Evolutionary conservation across 2,113 vertebrate species (phyloP), one percentile per base, ranked within the genome.

Genomic region (Grammomys dolichurus): DNA sequence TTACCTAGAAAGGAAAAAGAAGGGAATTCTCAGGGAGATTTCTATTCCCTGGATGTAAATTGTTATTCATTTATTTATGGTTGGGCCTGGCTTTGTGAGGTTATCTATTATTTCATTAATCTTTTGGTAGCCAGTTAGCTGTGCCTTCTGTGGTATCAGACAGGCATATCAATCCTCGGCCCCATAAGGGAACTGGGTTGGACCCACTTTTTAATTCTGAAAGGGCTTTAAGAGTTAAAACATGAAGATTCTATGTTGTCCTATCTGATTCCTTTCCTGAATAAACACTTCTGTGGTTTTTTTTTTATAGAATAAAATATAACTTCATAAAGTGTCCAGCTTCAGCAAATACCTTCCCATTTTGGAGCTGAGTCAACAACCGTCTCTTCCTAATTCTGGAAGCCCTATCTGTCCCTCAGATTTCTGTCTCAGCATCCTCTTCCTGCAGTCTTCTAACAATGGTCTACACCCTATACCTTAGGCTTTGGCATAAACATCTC

Each of bases 291-390:
- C 11, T 43, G 9, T 40, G 2, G 36, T 69, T 89, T 89, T 46
- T 87, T 63, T 78, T 82, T 82, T 36, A 87, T 54, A 19, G 5
- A 93, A 78, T 80, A 88, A 94, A 95, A 87, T 56, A 31, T n/a
- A 91, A 20, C 9, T 76, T 54, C 8, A 51, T 67, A 46, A 31
- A 36, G 3, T 69, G 7, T 46, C 33, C 28, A 51, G 43, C 9
- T 82, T n/a, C 22, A 76, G 11, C 40, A 40, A 63, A 24, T 65
- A 16, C 28, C 9, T 82, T n/a, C 28, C 81, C 16, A 28, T 4
- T 12, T 54, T 43, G 63, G 75, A 86, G 65, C 43, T 16, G 1
- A 40, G 26, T 31, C 58, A 26, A 7, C n/a, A 28, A 40, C 11
- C 77, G 51, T 24, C 43, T 36, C 60, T 69, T 65, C 67, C 36